phyloP scores from a whole-genome alignment of 2,113 vertebrate species.

The Ploceus nigricollis region DNA sequence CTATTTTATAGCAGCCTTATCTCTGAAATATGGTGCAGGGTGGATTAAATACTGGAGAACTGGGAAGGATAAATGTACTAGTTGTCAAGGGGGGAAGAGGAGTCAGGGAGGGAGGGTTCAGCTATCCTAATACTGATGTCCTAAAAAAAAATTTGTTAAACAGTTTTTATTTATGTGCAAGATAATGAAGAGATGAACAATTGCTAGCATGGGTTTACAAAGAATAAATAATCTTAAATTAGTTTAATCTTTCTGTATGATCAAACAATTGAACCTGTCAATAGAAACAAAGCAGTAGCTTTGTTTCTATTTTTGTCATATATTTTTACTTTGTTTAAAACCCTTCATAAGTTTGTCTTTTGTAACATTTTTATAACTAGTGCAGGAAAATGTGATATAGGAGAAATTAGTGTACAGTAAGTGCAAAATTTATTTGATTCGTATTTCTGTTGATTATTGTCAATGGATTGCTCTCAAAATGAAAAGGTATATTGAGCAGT shows the following conservation, averaged over 20 bases:
- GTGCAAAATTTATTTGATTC: background rate
- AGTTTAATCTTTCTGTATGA: background rate
- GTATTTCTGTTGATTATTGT: background rate
- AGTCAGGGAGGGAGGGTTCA: background rate
- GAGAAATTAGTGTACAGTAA: background rate
- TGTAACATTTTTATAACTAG: background rate
- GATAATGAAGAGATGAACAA: background rate
- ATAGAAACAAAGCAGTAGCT: background rate
- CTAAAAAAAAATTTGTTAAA: background rate
- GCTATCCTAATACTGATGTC: background rate
- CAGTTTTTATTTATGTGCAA: background rate
- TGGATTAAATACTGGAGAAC: background rate
- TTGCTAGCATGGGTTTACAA: background rate
- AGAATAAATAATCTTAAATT: background rate
- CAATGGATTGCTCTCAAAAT: background rate
- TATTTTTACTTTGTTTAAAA: background rate
- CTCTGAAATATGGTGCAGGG: background rate
- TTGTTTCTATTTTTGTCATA: background rate
- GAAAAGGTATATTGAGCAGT: background rate
- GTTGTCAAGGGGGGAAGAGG: background rate
- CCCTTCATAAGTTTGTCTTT: background rate
- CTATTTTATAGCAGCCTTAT: background rate
- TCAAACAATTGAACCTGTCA: background rate
- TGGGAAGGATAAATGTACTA: background rate
- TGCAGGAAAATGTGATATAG: background rate